Conservation (phyloP, 2,797 vertebrate genomes). For the Novumbra hubbsi region DNA sequence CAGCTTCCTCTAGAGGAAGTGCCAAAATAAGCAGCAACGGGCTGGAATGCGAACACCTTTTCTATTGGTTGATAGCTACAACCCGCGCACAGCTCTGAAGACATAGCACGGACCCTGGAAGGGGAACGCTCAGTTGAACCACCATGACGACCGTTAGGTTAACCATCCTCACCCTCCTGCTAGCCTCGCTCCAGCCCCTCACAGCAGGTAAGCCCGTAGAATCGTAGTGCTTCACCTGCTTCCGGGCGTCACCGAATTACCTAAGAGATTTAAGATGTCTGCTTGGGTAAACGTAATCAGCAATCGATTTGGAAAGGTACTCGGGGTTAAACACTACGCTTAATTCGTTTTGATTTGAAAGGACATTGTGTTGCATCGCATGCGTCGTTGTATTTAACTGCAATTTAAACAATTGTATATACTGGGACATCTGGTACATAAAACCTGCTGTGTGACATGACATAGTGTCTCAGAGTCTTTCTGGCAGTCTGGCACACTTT, state of each 20-base stretch:
- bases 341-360: neutral
- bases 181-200: conserved; percentile 38
- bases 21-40: conserved; percentile 83
- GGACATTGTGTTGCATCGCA: neutral
- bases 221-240: neutral
- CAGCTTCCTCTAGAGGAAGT: conserved; percentile 86
- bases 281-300: neutral
- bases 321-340: neutral
- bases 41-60: conserved; percentile 71
- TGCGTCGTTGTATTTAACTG: neutral
- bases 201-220: conserved; percentile 48
- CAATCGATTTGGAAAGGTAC: neutral
- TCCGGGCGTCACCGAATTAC: neutral
- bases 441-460: neutral
- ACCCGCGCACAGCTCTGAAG: conserved; percentile 34
- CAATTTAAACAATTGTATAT: neutral
- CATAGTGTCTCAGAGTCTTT: conserved; percentile 10
- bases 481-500: conserved; percentile 40
- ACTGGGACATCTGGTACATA: neutral
- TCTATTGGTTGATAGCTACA: conserved; percentile 62
- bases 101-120: conserved; percentile 24
- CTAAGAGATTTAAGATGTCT: neutral
- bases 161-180: conserved; percentile 57
- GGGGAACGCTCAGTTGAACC: conserved; percentile 21
- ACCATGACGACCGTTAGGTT: conserved; percentile 72